These are phyloP conservation scores for Aphyosemion australe DNA, from an alignment of 2,113 vertebrate species.

Conservation along the genomic window DNA sequence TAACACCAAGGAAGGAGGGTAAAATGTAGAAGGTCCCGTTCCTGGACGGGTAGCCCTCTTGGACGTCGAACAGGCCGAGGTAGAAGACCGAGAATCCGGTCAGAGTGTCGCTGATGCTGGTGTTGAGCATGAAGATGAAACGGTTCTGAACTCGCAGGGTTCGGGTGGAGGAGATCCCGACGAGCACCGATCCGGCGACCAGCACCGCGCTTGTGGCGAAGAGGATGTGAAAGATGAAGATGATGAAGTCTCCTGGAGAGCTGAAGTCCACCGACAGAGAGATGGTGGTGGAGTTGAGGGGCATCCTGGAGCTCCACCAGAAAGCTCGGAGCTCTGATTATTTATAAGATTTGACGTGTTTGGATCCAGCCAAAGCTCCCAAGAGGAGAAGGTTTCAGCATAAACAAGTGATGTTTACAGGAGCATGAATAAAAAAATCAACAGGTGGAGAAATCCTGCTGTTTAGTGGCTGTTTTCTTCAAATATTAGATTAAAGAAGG, in stretches of 20 bases:
- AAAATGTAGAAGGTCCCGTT: constrained; percentile 78
- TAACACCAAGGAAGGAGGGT: constrained; percentile 80
- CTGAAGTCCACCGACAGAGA: constrained; percentile 73
- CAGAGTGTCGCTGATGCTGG: constrained; percentile 81
- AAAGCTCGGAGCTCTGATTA: neutral
- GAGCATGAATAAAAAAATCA: too few species aligned
- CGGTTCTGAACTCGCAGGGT: constrained; percentile 78
- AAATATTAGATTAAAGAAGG: too few species aligned
- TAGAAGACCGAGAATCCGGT: constrained; percentile 80
- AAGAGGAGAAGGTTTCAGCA: neutral
- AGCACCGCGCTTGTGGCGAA: constrained; percentile 74
- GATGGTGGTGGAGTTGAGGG: constrained; percentile 58
- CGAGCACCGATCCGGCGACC: constrained; percentile 74
- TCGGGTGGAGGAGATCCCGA: constrained; percentile 67
- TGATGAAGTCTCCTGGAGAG: constrained; percentile 65
- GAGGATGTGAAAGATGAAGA: constrained; percentile 77
- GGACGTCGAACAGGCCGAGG: constrained; percentile 81
- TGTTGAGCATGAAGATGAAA: constrained; percentile 82
- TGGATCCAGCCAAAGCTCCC: neutral
- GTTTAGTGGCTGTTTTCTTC: too few species aligned
- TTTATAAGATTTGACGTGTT: constrained; percentile 25
- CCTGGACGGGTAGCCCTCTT: constrained; percentile 79
- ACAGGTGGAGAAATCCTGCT: too few species aligned
- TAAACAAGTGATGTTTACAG: neutral
- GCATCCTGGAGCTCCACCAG: constrained; percentile 55